phyloP scores from a whole-genome alignment of 2,888 invertebrate species.

The Tridacna gigas region DNA sequence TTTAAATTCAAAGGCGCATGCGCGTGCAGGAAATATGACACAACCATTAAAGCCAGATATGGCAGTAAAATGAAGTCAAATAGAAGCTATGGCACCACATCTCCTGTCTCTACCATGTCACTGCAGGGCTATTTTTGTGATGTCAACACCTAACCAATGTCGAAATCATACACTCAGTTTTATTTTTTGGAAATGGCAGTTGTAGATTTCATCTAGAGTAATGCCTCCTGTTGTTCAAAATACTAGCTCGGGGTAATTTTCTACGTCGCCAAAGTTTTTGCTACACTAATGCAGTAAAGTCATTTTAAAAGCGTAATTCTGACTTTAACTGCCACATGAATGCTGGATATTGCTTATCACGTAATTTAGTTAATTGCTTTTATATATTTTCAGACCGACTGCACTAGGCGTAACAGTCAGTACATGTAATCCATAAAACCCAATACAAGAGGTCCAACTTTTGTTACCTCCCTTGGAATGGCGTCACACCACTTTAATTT shows the following conservation, averaged over 20 bases:
- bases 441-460: background rate
- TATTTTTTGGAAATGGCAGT: background rate
- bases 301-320: background rate
- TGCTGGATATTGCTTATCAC: background rate
- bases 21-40: conserved; percentile 22
- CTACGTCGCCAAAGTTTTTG: conserved; percentile 5
- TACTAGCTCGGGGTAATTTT: background rate
- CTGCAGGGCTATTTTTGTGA: conserved; percentile 8
- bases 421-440: background rate
- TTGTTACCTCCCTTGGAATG: conserved; percentile 7
- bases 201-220: background rate
- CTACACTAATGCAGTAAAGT: conserved; percentile 1
- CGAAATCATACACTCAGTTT: background rate
- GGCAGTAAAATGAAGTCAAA: conserved; percentile 1
- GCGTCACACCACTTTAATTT: background rate
- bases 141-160: conserved; percentile 24
- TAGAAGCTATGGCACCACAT: conserved; percentile 14
- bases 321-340: conserved; percentile 8
- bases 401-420: background rate
- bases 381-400: conserved; percentile 13
- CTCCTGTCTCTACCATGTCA: conserved; percentile 11
- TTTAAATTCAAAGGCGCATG: background rate
- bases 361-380: conserved; percentile 10
- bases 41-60: conserved; percentile 6
- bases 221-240: background rate